Evolutionary conservation across 2,113 vertebrate genomes (phyloP).

Genomic region (Rhineura floridana): DNA sequence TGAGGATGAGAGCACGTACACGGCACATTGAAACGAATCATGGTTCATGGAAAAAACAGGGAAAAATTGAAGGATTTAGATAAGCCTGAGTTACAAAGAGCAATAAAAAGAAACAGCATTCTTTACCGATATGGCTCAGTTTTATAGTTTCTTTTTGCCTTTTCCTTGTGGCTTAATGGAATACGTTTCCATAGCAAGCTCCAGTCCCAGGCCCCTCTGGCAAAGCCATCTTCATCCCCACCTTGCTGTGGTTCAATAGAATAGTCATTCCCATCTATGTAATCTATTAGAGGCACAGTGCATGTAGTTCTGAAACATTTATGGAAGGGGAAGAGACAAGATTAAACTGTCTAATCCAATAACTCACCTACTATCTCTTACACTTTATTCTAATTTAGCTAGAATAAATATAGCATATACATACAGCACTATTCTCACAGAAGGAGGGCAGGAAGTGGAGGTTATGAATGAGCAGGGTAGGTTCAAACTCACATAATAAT

Average conservation of each 20-base stretch:
- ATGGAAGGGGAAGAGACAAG: conserved; percentile 78
- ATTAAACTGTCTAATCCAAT: conserved; percentile 61
- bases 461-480: background rate
- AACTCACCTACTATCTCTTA: conserved; percentile 27
- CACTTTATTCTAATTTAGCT: background rate
- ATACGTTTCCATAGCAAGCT: conserved; percentile 98
- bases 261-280: conserved; percentile 99
- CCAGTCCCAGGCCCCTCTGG: conserved; percentile 98
- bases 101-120: conserved; percentile 65
- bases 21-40: conserved; percentile 58
- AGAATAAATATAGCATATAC: background rate
- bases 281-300: conserved; percentile 99
- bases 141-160: conserved; percentile 91
- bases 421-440: background rate
- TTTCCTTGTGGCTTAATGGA: conserved; percentile 94
- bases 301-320: conserved; percentile 94
- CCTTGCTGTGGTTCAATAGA: conserved; percentile 98
- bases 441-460: background rate
- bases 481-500: conserved; percentile 23
- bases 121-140: conserved; percentile 97
- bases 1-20: conserved; percentile 62
- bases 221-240: conserved; percentile 97
- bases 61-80: conserved; percentile 74
- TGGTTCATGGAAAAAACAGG: conserved; percentile 68
- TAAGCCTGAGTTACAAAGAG: conserved; percentile 36